Conservation (phyloP, 2,113 vertebrate genomes). For the Hippocampus mohnikei region DNA sequence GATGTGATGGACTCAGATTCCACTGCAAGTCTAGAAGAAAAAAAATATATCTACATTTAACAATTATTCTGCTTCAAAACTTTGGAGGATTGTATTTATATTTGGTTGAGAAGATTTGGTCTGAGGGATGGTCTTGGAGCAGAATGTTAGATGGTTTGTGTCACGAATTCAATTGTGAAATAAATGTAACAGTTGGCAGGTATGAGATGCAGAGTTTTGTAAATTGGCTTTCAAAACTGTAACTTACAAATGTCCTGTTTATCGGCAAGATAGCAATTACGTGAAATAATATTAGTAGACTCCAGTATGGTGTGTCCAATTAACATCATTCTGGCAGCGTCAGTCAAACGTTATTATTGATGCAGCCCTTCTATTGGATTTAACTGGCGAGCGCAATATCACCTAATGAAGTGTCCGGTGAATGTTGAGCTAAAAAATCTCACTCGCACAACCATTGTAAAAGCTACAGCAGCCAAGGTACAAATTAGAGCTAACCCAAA, state of each 20-base stretch:
- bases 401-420: neutral
- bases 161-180: too few species aligned
- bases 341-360: neutral
- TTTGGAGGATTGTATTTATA: neutral
- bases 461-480: neutral
- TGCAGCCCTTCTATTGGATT: neutral
- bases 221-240: too few species aligned
- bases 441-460: neutral
- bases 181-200: too few species aligned
- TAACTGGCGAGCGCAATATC: neutral
- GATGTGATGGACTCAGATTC: neutral
- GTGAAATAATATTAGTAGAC: neutral
- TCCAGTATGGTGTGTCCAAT: neutral
- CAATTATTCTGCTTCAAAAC: neutral
- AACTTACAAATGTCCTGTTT: neutral
- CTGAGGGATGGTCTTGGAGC: neutral
- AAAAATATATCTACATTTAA: neutral
- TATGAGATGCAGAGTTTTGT: too few species aligned
- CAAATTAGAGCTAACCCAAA: neutral
- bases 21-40: neutral
- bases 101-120: neutral
- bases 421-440: neutral
- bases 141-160: neutral
- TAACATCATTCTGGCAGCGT: neutral
- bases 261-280: neutral